Conservation (phyloP, 2,113 vertebrate species). For the Thalassoma bifasciatum region DNA sequence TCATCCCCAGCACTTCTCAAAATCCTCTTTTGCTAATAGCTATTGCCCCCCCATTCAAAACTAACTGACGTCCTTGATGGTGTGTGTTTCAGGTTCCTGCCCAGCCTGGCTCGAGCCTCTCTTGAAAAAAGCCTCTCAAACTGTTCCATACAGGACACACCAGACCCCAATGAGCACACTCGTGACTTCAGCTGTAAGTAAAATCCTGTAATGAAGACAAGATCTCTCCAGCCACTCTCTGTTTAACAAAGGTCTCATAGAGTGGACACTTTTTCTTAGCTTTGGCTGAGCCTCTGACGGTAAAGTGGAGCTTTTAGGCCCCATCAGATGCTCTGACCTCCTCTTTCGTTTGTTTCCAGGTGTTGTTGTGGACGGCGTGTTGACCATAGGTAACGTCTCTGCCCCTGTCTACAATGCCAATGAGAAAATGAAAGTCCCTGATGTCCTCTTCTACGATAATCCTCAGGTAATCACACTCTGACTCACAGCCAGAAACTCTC, state of each 20-base stretch:
- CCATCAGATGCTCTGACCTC: neutral
- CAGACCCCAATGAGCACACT: slow-evolving; percentile 63
- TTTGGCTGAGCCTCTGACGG: too few relatives aligned
- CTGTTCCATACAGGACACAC: slow-evolving; percentile 81
- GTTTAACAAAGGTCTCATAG: too few relatives aligned
- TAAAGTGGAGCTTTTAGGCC: too few relatives aligned
- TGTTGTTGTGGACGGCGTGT: slow-evolving; percentile 84
- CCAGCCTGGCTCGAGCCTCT: slow-evolving; percentile 89
- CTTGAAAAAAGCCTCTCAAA: slow-evolving; percentile 89
- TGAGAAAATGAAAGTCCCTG: slow-evolving; percentile 95
- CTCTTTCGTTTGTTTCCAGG: slow-evolving; percentile 75
- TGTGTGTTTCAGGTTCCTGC: slow-evolving; percentile 88
- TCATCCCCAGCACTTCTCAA: too few relatives aligned
- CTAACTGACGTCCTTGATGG: too few relatives aligned
- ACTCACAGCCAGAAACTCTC: neutral
- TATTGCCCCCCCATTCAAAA: too few relatives aligned
- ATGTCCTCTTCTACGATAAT: slow-evolving; percentile 98
- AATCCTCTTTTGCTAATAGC: too few relatives aligned
- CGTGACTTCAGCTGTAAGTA: slow-evolving; percentile 87
- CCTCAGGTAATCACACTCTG: slow-evolving; percentile 83
- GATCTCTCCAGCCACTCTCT: too few relatives aligned
- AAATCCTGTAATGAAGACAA: neutral
- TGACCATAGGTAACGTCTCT: slow-evolving; percentile 89
- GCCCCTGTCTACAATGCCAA: slow-evolving; percentile 85
- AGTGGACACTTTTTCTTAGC: too few relatives aligned